These are phyloP conservation scores for Rapana venosa DNA, from an alignment of 2,888 invertebrate genomes.

Conservation along the genomic window DNA sequence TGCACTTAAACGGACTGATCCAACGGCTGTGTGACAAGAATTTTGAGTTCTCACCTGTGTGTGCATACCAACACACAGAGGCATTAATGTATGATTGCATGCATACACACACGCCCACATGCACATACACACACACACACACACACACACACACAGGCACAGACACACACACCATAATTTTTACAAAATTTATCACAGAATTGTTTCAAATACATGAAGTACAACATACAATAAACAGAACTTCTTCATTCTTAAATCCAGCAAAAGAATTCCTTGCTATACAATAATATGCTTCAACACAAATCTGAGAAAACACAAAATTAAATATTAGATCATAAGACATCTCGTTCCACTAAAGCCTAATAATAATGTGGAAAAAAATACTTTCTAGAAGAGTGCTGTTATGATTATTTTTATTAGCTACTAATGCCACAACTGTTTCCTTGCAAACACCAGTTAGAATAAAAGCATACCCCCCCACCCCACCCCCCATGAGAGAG, in stretches of 20 bases:
- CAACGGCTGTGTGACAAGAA: too few relatives aligned
- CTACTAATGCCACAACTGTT: too few relatives aligned
- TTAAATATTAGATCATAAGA: neutral
- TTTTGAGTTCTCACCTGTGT: too few relatives aligned
- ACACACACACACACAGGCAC: constrained; percentile 12
- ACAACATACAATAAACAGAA: neutral
- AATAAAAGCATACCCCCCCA: too few relatives aligned
- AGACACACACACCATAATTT: neutral
- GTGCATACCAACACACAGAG: neutral
- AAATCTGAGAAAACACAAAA: neutral
- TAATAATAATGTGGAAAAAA: too few relatives aligned
- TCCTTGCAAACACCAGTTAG: too few relatives aligned
- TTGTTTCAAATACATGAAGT: neutral
- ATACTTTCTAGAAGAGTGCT: too few relatives aligned
- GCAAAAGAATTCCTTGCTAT: neutral
- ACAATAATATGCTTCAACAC: neutral
- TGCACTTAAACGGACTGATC: neutral
- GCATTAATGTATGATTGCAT: too few relatives aligned
- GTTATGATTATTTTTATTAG: too few relatives aligned
- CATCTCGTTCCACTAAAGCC: too few relatives aligned
- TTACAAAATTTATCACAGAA: neutral
- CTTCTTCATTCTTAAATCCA: neutral
- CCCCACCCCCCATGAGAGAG: too few relatives aligned
- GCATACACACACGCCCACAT: neutral
- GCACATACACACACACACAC: neutral